phyloP scores from a whole-genome alignment of 2,888 invertebrate genomes.

The Microplitis manilae region DNA sequence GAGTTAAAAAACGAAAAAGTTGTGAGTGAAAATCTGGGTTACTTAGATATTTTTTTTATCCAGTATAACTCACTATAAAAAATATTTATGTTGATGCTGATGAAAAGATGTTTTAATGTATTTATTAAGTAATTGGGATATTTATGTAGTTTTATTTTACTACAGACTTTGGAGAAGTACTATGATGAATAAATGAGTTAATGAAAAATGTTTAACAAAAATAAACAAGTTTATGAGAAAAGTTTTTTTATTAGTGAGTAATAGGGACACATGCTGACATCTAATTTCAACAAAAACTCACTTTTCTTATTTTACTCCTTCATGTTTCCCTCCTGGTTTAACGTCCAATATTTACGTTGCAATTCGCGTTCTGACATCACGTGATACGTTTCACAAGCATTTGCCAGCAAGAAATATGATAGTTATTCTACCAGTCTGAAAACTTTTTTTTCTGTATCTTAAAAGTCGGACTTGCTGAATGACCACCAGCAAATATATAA shows the following conservation, averaged over 20 bases:
- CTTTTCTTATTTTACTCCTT: conserved; percentile 25
- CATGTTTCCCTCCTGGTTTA: conserved; percentile 46
- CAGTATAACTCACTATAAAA: neutral
- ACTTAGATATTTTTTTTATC: neutral
- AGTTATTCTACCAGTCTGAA: conserved; percentile 42
- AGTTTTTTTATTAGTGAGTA: neutral
- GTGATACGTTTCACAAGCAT: conserved; percentile 48
- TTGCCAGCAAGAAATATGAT: conserved; percentile 48
- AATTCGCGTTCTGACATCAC: conserved; percentile 53
- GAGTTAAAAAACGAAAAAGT: neutral
- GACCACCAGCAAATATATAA: conserved; percentile 3
- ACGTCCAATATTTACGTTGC: conserved; percentile 59
- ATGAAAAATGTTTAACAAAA: neutral
- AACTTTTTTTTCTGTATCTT: conserved; percentile 27
- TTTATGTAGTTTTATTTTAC: neutral
- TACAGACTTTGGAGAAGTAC: too few relatives aligned
- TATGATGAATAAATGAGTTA: neutral
- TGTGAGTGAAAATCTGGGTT: conserved; percentile 3
- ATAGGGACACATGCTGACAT: conserved; percentile 34
- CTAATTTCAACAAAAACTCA: conserved; percentile 59
- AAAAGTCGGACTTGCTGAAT: conserved; percentile 4
- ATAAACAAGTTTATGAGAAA: neutral
- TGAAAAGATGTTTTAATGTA: neutral
- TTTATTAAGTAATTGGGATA: neutral
- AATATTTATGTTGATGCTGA: neutral